These are phyloP conservation scores for Amblyopsis hoosieri DNA, from an alignment of 2,797 vertebrate species.

Conservation along the genomic window DNA sequence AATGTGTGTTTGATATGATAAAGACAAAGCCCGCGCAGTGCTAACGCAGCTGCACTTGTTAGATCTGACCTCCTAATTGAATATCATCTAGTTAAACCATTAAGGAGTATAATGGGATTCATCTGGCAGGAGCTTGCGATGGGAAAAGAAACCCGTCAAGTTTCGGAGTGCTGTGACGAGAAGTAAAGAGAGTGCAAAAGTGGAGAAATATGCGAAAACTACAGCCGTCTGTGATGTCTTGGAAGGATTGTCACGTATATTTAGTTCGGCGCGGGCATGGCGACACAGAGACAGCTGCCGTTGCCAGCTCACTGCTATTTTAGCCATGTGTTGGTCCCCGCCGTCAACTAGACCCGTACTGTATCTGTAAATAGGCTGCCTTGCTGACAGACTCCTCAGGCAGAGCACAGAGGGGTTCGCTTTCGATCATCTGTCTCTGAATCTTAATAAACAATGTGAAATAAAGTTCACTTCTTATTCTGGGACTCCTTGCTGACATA, in stretches of 20 bases:
- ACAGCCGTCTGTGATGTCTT: constrained; percentile 46
- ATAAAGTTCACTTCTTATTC: constrained; percentile 19
- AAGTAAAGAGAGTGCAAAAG: background rate
- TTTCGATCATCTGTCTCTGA: constrained; percentile 14
- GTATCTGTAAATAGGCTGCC: constrained; percentile 65
- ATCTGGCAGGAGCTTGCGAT: background rate
- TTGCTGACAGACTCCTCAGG: constrained; percentile 49
- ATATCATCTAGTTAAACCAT: constrained; percentile 18
- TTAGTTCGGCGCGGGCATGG: constrained; percentile 56
- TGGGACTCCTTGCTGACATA: constrained; percentile 9
- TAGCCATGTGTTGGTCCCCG: constrained; percentile 33
- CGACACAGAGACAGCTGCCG: constrained; percentile 76
- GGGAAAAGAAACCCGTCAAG: too few species aligned
- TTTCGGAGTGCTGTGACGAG: background rate
- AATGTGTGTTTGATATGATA: constrained; percentile 38
- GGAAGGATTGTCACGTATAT: constrained; percentile 70
- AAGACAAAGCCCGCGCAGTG: constrained; percentile 48
- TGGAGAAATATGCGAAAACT: constrained; percentile 30
- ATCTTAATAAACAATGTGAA: constrained; percentile 5
- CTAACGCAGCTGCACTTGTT: constrained; percentile 53
- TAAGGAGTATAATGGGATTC: background rate
- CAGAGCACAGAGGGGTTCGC: constrained; percentile 20
- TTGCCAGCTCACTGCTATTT: constrained; percentile 66
- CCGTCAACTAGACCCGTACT: constrained; percentile 42
- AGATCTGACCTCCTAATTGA: constrained; percentile 37